These are phyloP conservation scores for Nineta flava DNA, from an alignment of 2,888 invertebrate species.

Conservation along the genomic window DNA sequence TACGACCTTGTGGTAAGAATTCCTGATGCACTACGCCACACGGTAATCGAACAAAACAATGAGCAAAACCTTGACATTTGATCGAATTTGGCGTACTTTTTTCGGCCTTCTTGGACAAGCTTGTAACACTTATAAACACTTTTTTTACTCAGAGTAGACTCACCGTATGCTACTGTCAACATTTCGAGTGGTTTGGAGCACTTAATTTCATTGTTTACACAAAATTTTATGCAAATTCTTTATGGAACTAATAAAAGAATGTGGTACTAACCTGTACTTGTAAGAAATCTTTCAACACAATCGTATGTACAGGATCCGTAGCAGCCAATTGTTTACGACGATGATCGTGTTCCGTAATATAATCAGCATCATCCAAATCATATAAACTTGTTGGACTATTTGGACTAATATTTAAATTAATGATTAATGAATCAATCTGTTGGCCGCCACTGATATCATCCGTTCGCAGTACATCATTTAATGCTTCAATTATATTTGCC, in stretches of 20 bases:
- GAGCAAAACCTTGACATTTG: no score
- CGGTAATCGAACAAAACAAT: no score
- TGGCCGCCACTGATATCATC: conserved; percentile 35
- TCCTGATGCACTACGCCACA: no score
- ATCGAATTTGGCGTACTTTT: no score
- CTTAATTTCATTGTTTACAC: no score
- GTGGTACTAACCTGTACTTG: conserved; percentile 44
- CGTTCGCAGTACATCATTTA: conserved; percentile 63
- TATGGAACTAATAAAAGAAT: neutral
- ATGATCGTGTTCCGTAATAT: conserved; percentile 58
- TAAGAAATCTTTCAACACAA: conserved; percentile 54
- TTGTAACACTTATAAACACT: no score
- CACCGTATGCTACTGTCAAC: no score
- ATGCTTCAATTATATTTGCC: conserved; percentile 54
- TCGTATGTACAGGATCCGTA: conserved; percentile 65
- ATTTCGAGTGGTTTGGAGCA: no score
- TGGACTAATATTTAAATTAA: conserved; percentile 26
- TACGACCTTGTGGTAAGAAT: no score
- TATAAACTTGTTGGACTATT: conserved; percentile 12
- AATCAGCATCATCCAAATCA: conserved; percentile 30
- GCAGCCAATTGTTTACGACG: conserved; percentile 50
- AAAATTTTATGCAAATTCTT: no score
- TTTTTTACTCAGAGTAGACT: no score
- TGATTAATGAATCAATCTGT: conserved; percentile 22
- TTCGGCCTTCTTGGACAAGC: no score